phyloP scores from a whole-genome alignment of 2,888 invertebrate species.

The Polydrusus tereticollis region DNA sequence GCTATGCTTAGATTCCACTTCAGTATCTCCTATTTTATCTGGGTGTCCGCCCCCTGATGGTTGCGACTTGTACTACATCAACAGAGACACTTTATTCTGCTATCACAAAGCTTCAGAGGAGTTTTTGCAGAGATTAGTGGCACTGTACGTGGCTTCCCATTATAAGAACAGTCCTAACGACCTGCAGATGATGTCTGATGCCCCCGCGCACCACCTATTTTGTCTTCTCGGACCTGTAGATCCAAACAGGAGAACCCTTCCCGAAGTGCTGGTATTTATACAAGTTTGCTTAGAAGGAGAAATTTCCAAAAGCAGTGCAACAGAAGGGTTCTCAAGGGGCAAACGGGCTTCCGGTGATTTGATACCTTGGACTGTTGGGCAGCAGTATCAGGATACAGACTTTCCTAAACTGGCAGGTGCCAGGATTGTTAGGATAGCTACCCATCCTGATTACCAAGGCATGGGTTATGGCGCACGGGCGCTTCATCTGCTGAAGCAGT shows the following conservation, averaged over 20 bases:
- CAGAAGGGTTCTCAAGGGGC: slow-evolving; percentile 85
- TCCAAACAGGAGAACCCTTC: slow-evolving; percentile 78
- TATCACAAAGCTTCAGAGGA: slow-evolving; percentile 94
- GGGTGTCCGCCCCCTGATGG: slow-evolving; percentile 91
- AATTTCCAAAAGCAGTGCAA: slow-evolving; percentile 79
- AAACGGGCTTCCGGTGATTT: slow-evolving; percentile 95
- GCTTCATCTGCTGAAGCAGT: slow-evolving; percentile 84
- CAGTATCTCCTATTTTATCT: slow-evolving; percentile 75
- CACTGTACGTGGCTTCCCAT: slow-evolving; percentile 97
- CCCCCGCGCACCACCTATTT: slow-evolving; percentile 97
- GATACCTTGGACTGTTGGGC: slow-evolving; percentile 98
- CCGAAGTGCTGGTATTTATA: slow-evolving; percentile 94
- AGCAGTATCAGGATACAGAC: slow-evolving; percentile 94
- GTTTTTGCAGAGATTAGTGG: slow-evolving; percentile 92
- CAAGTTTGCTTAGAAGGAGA: slow-evolving; percentile 86
- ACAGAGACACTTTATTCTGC: slow-evolving; percentile 94
- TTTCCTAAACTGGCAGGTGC: slow-evolving; percentile 93
- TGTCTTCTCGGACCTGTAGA: slow-evolving; percentile 91
- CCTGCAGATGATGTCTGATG: slow-evolving; percentile 97
- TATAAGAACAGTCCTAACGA: slow-evolving; percentile 99
- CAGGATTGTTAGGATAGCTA: slow-evolving; percentile 95
- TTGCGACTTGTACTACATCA: slow-evolving; percentile 91
- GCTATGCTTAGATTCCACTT: slow-evolving; percentile 90
- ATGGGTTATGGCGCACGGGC: slow-evolving; percentile 98
- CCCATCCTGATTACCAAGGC: slow-evolving; percentile 97